Conservation (phyloP, 2,888 invertebrate species). For the Drosophila siamana region DNA sequence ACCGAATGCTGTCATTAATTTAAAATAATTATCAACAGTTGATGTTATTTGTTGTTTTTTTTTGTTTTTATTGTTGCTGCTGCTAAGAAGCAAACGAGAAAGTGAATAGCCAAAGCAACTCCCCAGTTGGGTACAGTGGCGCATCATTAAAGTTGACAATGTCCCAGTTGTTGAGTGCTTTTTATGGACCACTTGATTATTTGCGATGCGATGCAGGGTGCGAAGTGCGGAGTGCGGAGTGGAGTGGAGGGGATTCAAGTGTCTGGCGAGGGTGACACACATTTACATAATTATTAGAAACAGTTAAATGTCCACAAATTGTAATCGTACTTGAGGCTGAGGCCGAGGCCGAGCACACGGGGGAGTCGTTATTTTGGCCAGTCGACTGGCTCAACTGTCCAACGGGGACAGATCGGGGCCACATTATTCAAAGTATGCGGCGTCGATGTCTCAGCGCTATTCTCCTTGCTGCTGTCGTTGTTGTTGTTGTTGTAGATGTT, state of each 20-base stretch:
- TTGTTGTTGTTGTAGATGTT: constrained; percentile 19
- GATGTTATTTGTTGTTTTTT: background rate
- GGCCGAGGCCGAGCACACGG: constrained; percentile 45
- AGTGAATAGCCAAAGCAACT: constrained; percentile 23
- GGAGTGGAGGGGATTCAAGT: background rate
- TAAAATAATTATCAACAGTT: constrained; percentile 34
- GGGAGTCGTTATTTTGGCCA: constrained; percentile 69
- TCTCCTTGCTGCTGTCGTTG: constrained; percentile 10
- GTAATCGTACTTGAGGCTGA: constrained; percentile 55
- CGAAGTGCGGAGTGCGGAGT: background rate
- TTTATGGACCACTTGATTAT: constrained; percentile 65
- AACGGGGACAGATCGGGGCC: constrained; percentile 32
- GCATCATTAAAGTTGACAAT: constrained; percentile 74
- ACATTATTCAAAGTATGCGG: constrained; percentile 66
- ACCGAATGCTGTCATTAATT: constrained; percentile 19
- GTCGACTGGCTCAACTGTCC: constrained; percentile 26
- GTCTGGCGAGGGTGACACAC: constrained; percentile 55
- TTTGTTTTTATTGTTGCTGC: too few relatives aligned
- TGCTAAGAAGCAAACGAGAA: background rate
- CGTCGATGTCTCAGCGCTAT: constrained; percentile 35
- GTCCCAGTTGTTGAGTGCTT: constrained; percentile 55
- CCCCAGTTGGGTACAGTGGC: constrained; percentile 35
- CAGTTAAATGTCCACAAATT: constrained; percentile 80
- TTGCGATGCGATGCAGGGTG: constrained; percentile 48
- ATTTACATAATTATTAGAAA: constrained; percentile 81